A percentile compares a stretch with the other conserved stretches of the same genome.
Conservation (phyloP, 2,888 invertebrate genomes). For the Emmelina monodactyla region DNA sequence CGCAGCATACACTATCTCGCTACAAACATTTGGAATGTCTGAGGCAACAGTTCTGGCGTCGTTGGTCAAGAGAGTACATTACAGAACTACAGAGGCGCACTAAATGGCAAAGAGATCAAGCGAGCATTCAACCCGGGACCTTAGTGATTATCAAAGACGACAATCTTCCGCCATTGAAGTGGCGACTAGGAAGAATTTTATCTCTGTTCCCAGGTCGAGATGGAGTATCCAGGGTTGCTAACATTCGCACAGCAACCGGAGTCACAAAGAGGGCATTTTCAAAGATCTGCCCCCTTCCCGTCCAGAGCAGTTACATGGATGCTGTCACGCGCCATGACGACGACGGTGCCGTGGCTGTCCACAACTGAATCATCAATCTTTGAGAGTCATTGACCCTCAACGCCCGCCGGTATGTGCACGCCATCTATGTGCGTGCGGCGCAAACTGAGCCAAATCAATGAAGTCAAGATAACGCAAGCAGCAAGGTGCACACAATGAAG, state of each 20-base stretch:
- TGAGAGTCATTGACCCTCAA: too few relatives aligned
- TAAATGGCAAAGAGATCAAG: constrained; percentile 16
- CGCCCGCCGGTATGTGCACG: too few relatives aligned
- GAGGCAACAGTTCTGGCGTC: constrained; percentile 16
- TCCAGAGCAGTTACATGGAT: too few relatives aligned
- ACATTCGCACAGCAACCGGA: constrained; percentile 7
- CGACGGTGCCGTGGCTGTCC: too few relatives aligned
- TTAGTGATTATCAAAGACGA: constrained; percentile 15
- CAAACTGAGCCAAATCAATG: too few relatives aligned
- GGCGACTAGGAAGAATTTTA: constrained; percentile 10
- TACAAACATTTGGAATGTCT: too few relatives aligned
- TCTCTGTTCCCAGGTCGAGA: constrained; percentile 8
- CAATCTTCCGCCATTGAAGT: constrained; percentile 5
- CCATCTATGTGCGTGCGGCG: too few relatives aligned
- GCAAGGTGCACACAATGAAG: too few relatives aligned
- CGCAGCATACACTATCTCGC: too few relatives aligned
- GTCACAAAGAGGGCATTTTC: constrained; percentile 3
- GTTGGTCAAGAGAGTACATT: constrained; percentile 17
- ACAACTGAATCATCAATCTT: too few relatives aligned
- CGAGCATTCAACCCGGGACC: constrained; percentile 10
- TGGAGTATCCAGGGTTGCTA: constrained; percentile 7
- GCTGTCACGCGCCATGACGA: too few relatives aligned
- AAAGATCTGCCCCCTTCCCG: constrained; percentile 6
- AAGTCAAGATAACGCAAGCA: too few relatives aligned
- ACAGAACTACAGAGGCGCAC: constrained; percentile 18